Conservation (phyloP, 2,888 invertebrate species). For the Euphydryas editha region DNA sequence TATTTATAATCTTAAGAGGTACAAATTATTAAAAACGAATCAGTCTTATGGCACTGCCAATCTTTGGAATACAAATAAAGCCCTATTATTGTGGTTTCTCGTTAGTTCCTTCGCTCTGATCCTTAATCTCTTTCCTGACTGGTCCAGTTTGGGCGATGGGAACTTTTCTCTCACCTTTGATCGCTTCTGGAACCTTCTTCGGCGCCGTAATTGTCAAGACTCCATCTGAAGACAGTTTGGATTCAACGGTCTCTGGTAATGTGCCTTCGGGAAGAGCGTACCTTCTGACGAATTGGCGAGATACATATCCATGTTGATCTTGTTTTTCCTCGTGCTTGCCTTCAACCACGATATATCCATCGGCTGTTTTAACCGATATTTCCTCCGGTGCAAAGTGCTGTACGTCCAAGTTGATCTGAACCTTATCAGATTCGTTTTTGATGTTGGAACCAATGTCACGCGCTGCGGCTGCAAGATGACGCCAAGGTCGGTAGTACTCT, state of each 20-base stretch:
- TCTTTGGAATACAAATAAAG: conserved; percentile 42
- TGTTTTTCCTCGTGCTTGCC: conserved; percentile 91
- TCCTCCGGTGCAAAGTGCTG: conserved; percentile 90
- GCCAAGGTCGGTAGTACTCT: conserved; percentile 73
- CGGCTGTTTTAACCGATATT: conserved; percentile 88
- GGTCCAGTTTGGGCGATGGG: conserved; percentile 85
- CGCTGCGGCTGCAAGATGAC: conserved; percentile 72
- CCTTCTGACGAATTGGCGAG: conserved; percentile 89
- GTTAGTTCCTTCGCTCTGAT: conserved; percentile 71
- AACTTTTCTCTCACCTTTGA: conserved; percentile 81
- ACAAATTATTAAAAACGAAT: conserved; percentile 34
- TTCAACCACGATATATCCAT: conserved; percentile 87
- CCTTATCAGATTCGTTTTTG: conserved; percentile 71
- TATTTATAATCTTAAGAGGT: not conserved
- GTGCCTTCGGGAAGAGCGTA: conserved; percentile 90
- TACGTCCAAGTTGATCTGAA: conserved; percentile 87
- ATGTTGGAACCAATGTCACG: conserved; percentile 81
- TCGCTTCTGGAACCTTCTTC: conserved; percentile 58
- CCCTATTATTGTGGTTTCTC: conserved; percentile 50
- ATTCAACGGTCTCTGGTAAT: conserved; percentile 86
- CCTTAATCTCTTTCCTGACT: conserved; percentile 80
- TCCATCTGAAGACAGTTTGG: conserved; percentile 90
- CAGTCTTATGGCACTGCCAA: conserved; percentile 53
- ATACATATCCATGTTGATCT: conserved; percentile 89
- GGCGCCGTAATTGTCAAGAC: conserved; percentile 88